Conservation (phyloP, 30 jellyfish, hydroid and myxozoan species). For the Hydractinia symbiolongicarpus region DNA sequence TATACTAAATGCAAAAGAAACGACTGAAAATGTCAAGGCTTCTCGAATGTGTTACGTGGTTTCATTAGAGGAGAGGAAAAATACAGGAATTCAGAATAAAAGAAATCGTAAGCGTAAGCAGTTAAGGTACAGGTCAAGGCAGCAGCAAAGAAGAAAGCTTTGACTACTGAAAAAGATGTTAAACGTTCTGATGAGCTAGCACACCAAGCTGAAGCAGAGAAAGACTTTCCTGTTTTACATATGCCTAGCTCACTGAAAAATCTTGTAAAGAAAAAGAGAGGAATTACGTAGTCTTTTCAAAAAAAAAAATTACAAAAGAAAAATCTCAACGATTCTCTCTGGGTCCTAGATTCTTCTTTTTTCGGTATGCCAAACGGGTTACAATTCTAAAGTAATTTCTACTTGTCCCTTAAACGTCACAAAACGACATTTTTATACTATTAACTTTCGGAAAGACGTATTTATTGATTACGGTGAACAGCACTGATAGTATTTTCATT, state of each 20-base stretch:
- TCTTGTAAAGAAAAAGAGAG: conserved; percentile 13
- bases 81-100: conserved; percentile 6
- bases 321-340: background rate
- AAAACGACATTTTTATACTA: too few species aligned
- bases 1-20: background rate
- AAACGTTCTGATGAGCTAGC: conserved; percentile 21
- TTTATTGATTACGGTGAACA: too few species aligned
- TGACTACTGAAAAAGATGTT: conserved; percentile 5
- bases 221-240: conserved; percentile 13
- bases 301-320: background rate
- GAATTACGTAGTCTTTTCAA: background rate
- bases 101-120: conserved; percentile 10
- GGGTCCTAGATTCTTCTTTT: too few species aligned
- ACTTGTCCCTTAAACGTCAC: too few species aligned
- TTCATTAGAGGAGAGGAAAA: conserved; percentile 1
- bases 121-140: conserved; percentile 3
- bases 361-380: too few species aligned
- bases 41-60: conserved; percentile 4
- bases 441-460: too few species aligned
- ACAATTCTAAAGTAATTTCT: too few species aligned
- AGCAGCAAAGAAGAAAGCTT: conserved; percentile 17
- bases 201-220: conserved; percentile 21
- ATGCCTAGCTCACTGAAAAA: conserved; percentile 3
- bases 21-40: conserved; percentile 6
- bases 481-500: too few species aligned